A percentile compares a stretch with the other conserved stretches of the same genome.
Conservation (phyloP, 1,140 invertebrate species). For the Drosophila oshimai region DNA sequence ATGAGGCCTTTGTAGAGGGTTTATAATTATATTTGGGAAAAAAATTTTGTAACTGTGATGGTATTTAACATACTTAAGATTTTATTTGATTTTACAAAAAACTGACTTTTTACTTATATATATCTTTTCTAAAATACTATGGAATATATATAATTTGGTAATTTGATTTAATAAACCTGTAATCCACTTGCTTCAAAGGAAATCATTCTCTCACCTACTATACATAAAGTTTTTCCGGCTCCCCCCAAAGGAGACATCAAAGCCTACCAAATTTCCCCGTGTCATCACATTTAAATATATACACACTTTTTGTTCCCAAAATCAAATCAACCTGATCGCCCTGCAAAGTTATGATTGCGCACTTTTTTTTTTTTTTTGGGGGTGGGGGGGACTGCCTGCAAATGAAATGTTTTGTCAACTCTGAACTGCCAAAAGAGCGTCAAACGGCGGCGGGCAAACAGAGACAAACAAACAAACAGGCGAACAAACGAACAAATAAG, state of each 20-base stretch:
- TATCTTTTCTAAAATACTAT: too few species aligned
- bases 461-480: conserved; percentile 5
- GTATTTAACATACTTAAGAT: too few species aligned
- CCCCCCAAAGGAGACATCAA: background rate
- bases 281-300: conserved; percentile 24
- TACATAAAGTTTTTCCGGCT: background rate
- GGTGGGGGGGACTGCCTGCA: conserved; percentile 18
- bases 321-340: conserved; percentile 18
- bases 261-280: background rate
- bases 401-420: conserved; percentile 79
- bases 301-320: background rate
- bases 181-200: too few species aligned
- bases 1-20: too few species aligned
- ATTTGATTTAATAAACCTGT: too few species aligned
- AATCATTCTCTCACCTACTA: background rate
- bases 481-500: conserved; percentile 3
- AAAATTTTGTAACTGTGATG: too few species aligned
- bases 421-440: conserved; percentile 63
- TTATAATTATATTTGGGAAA: too few species aligned
- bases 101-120: too few species aligned
- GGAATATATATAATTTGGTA: too few species aligned
- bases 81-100: too few species aligned
- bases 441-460: conserved; percentile 23
- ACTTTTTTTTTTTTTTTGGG: too few species aligned
- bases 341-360: conserved; percentile 55